Conservation (phyloP, 1,140 invertebrate species). For the Atta cephalotes region DNA sequence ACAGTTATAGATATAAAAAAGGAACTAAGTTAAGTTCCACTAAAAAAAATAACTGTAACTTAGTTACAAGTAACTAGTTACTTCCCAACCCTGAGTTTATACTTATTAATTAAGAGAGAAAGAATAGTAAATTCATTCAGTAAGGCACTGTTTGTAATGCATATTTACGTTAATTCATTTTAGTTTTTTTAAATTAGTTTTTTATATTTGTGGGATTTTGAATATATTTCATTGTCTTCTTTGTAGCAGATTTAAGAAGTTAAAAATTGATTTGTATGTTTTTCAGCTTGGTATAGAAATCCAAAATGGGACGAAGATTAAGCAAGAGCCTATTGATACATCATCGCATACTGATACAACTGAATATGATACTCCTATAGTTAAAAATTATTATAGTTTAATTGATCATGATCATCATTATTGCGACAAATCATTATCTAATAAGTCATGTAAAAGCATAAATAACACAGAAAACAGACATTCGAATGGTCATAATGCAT, state of each 20-base stretch:
- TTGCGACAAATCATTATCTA: neutral
- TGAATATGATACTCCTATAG: neutral
- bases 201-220: neutral
- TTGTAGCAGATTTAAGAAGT: neutral
- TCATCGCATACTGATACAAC: neutral
- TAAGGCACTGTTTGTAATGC: too few relatives aligned
- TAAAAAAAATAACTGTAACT: too few relatives aligned
- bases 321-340: slow-evolving; percentile 36
- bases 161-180: neutral
- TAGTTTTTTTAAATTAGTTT: neutral
- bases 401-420: neutral
- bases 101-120: too few relatives aligned
- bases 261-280: slow-evolving; percentile 47
- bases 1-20: too few relatives aligned
- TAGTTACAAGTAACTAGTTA: too few relatives aligned
- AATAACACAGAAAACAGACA: neutral
- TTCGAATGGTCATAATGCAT: neutral
- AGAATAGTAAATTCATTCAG: too few relatives aligned
- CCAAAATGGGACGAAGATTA: slow-evolving; percentile 30
- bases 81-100: too few relatives aligned
- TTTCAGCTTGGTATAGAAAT: slow-evolving; percentile 50
- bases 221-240: neutral
- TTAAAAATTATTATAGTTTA: neutral
- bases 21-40: too few relatives aligned
- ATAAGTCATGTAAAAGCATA: neutral